Evolutionary conservation across 2,888 invertebrate species (phyloP), one percentile per base, ranked within the genome.

Genomic region (Ariolimax columbianus): DNA sequence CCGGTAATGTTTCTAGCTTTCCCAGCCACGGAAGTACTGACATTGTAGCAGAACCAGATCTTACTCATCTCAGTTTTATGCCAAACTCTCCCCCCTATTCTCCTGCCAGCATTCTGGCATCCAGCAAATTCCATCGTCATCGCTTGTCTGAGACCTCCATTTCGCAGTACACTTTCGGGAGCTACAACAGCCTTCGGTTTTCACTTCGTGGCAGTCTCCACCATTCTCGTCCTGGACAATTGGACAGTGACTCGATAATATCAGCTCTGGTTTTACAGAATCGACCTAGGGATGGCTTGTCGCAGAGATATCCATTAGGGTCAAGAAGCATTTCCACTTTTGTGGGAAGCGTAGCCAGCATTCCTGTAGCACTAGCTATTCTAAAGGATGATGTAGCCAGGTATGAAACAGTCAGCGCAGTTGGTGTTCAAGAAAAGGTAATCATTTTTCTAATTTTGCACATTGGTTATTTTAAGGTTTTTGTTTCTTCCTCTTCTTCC

Each of bases 341-440:
- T n/a, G 70, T 85, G 77, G 85, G 85, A 6, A 85, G 85, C 72
- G 38, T 85, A 14, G 70, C 72, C 26, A 85, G 85, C 66, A 75
- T 82, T 38, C 85, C 85, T 4, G 72, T 77, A 51, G 73, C 82
- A 26, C 63, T 85, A 36, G 81, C 85, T 33, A 82, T 85, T 26
- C 36, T 82, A 19, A 85, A 68, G 30, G 85, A 85, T 85, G 85
- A 85, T 59, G 36, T 82, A 3, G 36, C 77, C 17, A 66, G 82
- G 51, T 82, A 77, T 55, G 82, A 85, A 63, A n/a, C 59, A 47
- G 72, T 26, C 70, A 84, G 84, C 38, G 47, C 80, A n/a, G 43
- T 30, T 59, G 70, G 55, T 36, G 4, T 66, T 36, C 63, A 26
- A 19, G 68, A 79, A 43, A 47, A 68, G 79, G 79, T 79, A 66